Percentiles rank a stretch among this genome's conserved stretches.
Evolutionary conservation across 2,888 invertebrate genomes (phyloP).

Genomic region (Drosophila emarginata): DNA sequence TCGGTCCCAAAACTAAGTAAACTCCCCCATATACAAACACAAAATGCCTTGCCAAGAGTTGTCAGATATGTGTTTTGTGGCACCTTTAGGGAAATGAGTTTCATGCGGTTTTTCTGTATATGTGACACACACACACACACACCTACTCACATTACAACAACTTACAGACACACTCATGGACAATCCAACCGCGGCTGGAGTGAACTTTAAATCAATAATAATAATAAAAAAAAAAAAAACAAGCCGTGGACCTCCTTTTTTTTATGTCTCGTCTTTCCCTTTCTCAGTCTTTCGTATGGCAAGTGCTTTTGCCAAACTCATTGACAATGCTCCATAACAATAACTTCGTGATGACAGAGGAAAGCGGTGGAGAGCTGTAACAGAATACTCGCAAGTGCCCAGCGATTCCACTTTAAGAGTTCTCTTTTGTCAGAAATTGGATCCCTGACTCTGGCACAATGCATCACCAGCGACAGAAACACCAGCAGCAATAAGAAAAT

Average conservation of each 20-base stretch:
- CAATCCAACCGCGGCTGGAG: slow-evolving; percentile 47
- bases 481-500: not conserved
- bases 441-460: slow-evolving; percentile 41
- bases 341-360: slow-evolving; percentile 10
- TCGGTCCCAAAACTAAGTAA: slow-evolving; percentile 35
- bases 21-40: slow-evolving; percentile 39
- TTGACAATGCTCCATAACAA: slow-evolving; percentile 65
- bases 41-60: slow-evolving; percentile 23
- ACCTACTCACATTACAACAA: not conserved
- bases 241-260: slow-evolving; percentile 21
- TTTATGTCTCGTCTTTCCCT: not conserved
- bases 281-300: slow-evolving; percentile 19
- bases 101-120: slow-evolving; percentile 46
- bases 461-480: slow-evolving; percentile 18
- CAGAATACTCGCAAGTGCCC: slow-evolving; percentile 12
- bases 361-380: slow-evolving; percentile 14
- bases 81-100: slow-evolving; percentile 66
- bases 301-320: slow-evolving; percentile 74
- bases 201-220: slow-evolving; percentile 73
- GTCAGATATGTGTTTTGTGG: slow-evolving; percentile 17
- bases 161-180: slow-evolving; percentile 27
- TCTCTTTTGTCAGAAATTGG: slow-evolving; percentile 31
- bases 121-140: slow-evolving; percentile 1
- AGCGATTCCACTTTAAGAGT: slow-evolving; percentile 24
- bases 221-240: slow-evolving; percentile 66